phyloP scores from a whole-genome alignment of 2,113 vertebrate species.

The Tor tambroides region DNA sequence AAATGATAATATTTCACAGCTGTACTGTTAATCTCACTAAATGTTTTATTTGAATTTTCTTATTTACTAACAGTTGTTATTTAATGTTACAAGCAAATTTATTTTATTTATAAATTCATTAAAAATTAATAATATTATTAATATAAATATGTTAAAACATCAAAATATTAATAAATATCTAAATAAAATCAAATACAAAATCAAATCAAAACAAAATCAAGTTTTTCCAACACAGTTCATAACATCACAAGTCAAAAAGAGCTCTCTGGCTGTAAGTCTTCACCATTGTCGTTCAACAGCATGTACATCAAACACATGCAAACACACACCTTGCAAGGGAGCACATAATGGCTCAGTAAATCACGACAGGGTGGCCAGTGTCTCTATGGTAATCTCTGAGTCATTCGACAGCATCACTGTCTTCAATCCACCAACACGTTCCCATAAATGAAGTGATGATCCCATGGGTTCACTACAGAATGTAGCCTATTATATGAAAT shows the following conservation, averaged over 20 bases:
- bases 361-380: not conserved
- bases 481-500: not conserved
- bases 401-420: constrained; percentile 3
- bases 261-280: not conserved
- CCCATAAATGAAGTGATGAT: constrained; percentile 15
- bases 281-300: not conserved
- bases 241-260: not conserved
- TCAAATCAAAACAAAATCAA: not conserved
- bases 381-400: constrained; percentile 28
- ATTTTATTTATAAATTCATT: not conserved
- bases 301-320: not conserved
- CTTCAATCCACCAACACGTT: constrained; percentile 7
- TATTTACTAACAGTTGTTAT: not conserved
- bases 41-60: not conserved
- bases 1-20: too few species aligned
- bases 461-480: not conserved
- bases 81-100: not conserved
- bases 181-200: not conserved
- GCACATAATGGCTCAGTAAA: constrained; percentile 16
- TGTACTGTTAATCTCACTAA: not conserved
- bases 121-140: not conserved
- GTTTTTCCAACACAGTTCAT: not conserved
- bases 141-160: not conserved
- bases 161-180: not conserved
- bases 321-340: not conserved